A percentile compares a stretch with the other conserved stretches of the same genome.
These are phyloP conservation scores for Andricus curvator DNA, from an alignment of 2,888 invertebrate species.

Conservation along the genomic window DNA sequence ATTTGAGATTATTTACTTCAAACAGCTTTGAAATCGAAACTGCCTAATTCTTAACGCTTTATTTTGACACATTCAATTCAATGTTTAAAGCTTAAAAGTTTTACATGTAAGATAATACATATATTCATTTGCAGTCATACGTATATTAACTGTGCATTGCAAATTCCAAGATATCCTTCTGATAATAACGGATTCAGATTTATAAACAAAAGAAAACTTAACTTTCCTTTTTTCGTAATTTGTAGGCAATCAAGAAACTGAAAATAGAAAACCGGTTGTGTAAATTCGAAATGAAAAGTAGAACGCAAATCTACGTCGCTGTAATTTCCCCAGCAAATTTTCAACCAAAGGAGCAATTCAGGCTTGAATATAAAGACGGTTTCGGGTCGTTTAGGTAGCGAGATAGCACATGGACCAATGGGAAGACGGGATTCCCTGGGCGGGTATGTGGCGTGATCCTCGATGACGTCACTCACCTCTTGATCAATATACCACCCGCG, in stretches of 20 bases:
- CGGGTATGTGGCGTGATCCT: slow-evolving; percentile 78
- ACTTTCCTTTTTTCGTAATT: neutral
- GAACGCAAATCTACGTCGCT: neutral
- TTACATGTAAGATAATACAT: too few relatives aligned
- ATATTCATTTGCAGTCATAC: too few relatives aligned
- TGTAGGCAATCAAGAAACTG: slow-evolving; percentile 4
- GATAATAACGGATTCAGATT: too few relatives aligned
- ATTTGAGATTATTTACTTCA: too few relatives aligned
- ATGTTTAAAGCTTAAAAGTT: too few relatives aligned
- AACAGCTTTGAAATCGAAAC: too few relatives aligned
- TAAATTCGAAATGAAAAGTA: slow-evolving; percentile 18
- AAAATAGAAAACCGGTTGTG: slow-evolving; percentile 32
- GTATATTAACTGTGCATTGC: too few relatives aligned
- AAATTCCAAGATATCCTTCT: too few relatives aligned
- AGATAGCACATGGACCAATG: slow-evolving; percentile 70
- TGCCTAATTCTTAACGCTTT: too few relatives aligned
- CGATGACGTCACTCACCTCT: slow-evolving; percentile 71
- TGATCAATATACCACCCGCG: slow-evolving; percentile 33
- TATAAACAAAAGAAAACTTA: too few relatives aligned
- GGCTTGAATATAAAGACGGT: neutral
- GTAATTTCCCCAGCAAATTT: slow-evolving; percentile 15
- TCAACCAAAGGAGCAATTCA: neutral
- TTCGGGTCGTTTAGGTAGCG: slow-evolving; percentile 42
- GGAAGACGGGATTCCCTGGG: slow-evolving; percentile 60
- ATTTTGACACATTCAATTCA: too few relatives aligned